Evolutionary conservation across 2,888 invertebrate species (phyloP), one percentile per base, ranked within the genome.

Genomic region (Timandra comae): DNA sequence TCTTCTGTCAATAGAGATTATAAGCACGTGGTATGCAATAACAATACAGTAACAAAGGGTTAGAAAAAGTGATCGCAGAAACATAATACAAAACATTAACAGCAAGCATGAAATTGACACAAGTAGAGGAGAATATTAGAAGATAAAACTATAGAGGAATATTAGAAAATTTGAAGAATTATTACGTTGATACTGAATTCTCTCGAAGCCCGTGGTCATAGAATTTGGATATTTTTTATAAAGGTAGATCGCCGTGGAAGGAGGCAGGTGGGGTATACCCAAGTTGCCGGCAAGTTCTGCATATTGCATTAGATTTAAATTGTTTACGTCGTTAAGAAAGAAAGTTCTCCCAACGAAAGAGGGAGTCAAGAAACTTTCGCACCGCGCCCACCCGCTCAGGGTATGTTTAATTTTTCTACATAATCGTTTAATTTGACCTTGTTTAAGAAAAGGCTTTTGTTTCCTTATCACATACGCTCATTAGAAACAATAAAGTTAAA

Each of bases 271-370:
- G 59, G 56, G 48, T 40, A 51, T 38, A 29, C 41, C 26, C 48
- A 55, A 74, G 70, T 70, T 65, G 62, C 61, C 62, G 58, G 63
- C 62, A 44, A 49, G 58, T 62, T 64, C 72, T 80, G 80, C 80
- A 81, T 82, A 76, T 82, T 82, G 75, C 76, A 82, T 82, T 80
- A 81, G 74, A 74, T 79, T 80, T 79, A 82, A 82, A 82, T 81
- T 81, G 79, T 82, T 82, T 80, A 81, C 78, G 81, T 81, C 81
- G 79, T 81, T 82, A 81, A 77, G 79, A 77, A 77, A 76, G 68
- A 73, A 81, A 81, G 60, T 81, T 79, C 53, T 48, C 46, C 49
- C 52, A 44, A 75, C 72, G 65, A 63, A 60, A 59, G 61, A 63
- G 62, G 52, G 56, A 59, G 52, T 49, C 56, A 48, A 43, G 53